These are phyloP conservation scores for Formica aserva DNA, from an alignment of 2,888 invertebrate species.

Conservation along the genomic window DNA sequence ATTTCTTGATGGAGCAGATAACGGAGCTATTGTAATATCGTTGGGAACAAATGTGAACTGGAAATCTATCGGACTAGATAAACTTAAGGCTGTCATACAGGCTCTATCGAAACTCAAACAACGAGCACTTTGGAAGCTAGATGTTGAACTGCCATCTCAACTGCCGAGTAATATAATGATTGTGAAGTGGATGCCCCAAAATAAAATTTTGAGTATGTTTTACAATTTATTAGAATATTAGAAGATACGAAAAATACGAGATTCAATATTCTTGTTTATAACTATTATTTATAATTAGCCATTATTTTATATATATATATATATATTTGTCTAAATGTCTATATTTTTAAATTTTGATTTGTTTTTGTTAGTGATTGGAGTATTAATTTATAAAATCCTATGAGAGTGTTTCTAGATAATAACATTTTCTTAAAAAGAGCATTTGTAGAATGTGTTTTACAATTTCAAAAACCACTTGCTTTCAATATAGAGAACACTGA, in stretches of 20 bases:
- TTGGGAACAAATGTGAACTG: conserved; percentile 31
- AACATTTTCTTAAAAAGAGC: background rate
- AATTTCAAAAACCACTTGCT: background rate
- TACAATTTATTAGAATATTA: background rate
- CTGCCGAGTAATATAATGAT: conserved; percentile 24
- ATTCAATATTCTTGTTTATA: background rate
- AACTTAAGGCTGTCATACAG: background rate
- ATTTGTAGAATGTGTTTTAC: background rate
- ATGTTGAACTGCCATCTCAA: conserved; percentile 23
- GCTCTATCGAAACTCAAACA: conserved; percentile 50
- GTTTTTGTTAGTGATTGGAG: too few relatives aligned
- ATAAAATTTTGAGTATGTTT: conserved; percentile 33
- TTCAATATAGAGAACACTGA: background rate
- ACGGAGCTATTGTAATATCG: conserved; percentile 11
- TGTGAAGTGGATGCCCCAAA: conserved; percentile 17
- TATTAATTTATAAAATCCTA: background rate
- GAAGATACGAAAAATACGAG: background rate
- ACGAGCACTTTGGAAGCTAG: conserved; percentile 67
- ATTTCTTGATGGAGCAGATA: conserved; percentile 24
- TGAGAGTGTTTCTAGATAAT: background rate
- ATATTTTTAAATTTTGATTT: background rate
- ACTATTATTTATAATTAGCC: background rate
- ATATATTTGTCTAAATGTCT: background rate
- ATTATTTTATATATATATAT: background rate
- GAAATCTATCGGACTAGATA: background rate